Evolutionary conservation across 2,888 invertebrate species (phyloP), one percentile per base, ranked within the genome.

Genomic region (Xanthorhoe spadicearia): DNA sequence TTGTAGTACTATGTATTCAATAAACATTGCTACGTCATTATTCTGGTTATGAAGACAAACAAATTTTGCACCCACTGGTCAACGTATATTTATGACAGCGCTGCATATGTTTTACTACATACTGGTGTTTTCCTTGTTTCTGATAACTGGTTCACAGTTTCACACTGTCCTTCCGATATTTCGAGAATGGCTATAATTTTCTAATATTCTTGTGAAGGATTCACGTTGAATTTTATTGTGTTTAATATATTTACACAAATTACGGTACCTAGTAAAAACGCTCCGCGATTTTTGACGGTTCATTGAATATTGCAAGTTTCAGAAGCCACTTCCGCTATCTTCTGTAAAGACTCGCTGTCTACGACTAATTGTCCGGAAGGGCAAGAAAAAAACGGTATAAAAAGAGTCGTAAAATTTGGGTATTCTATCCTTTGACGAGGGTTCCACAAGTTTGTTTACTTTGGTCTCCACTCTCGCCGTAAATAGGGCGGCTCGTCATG

Each of bases 401-500:
- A 73, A 68, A 54, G 64, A 52, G 53, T 68, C 69, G 62, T 74
- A 72, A 73, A 73, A 66, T 61, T 60, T 53, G 69, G 67, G 48
- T 68, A 62, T 61, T 69, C 53, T 38, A 62, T 63, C 64, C 61
- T 67, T 68, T 68, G 66, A 74, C 71, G 68, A 71, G 67, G 64
- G 61, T 61, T 65, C 69, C 56, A 69, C 61, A 53, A 68, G 68
- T 72, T 71, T 74, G 71, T 74, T 71, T 75, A 72, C 72, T 64
- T 71, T 72, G 66, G 67, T 67, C 59, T 69, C 65, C 28, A 48
- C 66, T 59, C 66, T 61, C 52, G 61, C 55, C 59, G 70, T 71
- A 73, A 73, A 72, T 69, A 73, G 54, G 66, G 49, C 64, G 62
- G 55, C 64, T 59, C 43, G 50, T 51, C 51, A 43, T 43, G 48